A percentile compares a stretch with the other conserved stretches of the same genome.
Conservation (phyloP, 2,888 invertebrate species). For the Mayetiola destructor region DNA sequence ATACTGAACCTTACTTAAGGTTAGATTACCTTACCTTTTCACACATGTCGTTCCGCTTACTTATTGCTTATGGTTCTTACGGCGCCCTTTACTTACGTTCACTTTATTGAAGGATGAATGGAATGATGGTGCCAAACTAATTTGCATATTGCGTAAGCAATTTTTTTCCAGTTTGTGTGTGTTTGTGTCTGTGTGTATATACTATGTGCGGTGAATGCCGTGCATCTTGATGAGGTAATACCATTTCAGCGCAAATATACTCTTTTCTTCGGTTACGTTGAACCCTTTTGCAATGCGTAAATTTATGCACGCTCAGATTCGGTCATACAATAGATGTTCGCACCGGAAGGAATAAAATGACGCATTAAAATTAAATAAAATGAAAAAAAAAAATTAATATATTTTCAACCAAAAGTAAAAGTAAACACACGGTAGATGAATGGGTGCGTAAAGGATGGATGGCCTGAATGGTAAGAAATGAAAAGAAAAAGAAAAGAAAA, state of each 20-base stretch:
- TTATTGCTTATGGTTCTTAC: no score
- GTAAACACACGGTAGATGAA: no score
- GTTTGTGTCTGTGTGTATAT: not conserved
- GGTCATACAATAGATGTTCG: no score
- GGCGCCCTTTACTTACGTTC: not conserved
- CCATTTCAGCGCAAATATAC: no score
- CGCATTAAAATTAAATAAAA: no score
- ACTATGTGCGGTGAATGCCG: not conserved
- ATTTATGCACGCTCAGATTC: constrained; percentile 6
- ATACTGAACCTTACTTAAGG: no score
- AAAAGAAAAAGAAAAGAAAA: not conserved
- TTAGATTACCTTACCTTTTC: not conserved
- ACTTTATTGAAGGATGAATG: not conserved
- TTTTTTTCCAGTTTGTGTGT: not conserved
- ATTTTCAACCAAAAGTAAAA: no score
- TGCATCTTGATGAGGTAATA: no score
- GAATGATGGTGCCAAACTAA: not conserved
- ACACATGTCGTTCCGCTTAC: not conserved
- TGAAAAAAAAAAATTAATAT: no score
- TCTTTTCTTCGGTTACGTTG: not conserved
- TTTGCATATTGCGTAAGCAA: constrained; percentile 1
- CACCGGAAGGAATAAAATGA: no score
- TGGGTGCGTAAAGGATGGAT: not conserved
- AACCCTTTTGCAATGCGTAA: constrained; percentile 3
- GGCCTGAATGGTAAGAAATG: not conserved